A percentile compares a stretch with the other conserved stretches of the same genome.
Evolutionary conservation across 1,140 invertebrate genomes (phyloP).

Genomic region (Bombus picipes): DNA sequence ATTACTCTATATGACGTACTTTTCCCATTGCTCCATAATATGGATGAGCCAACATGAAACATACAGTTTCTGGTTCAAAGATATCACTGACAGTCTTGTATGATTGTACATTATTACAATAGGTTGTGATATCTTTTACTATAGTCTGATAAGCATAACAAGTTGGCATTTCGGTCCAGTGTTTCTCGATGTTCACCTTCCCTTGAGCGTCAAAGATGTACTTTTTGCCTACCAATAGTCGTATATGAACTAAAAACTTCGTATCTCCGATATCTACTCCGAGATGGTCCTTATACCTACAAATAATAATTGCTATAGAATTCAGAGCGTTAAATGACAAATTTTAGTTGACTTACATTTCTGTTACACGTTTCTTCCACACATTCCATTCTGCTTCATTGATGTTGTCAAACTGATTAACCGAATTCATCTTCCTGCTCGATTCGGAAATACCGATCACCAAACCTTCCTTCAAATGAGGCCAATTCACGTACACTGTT

Average conservation of each 20-base stretch:
- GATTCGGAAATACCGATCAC: slow-evolving; percentile 70
- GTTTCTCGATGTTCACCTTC: slow-evolving; percentile 87
- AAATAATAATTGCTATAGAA: slow-evolving; percentile 35
- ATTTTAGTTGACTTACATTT: slow-evolving; percentile 78
- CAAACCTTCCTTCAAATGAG: slow-evolving; percentile 90
- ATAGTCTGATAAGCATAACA: slow-evolving; percentile 88
- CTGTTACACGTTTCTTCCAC: slow-evolving; percentile 59
- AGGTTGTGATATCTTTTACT: slow-evolving; percentile 85
- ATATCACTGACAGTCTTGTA: slow-evolving; percentile 87
- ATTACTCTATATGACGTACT: slow-evolving; percentile 78
- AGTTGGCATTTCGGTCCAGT: slow-evolving; percentile 84
- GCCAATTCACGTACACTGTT: slow-evolving; percentile 92
- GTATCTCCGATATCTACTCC: slow-evolving; percentile 90
- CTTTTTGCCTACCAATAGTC: slow-evolving; percentile 87
- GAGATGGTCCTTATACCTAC: slow-evolving; percentile 85
- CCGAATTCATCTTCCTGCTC: slow-evolving; percentile 53
- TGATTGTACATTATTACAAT: slow-evolving; percentile 74
- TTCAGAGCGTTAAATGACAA: background rate
- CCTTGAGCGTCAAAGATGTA: slow-evolving; percentile 84
- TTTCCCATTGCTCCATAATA: slow-evolving; percentile 91
- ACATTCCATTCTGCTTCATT: slow-evolving; percentile 56
- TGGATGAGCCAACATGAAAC: slow-evolving; percentile 91
- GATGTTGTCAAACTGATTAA: slow-evolving; percentile 37
- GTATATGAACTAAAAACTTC: slow-evolving; percentile 88
- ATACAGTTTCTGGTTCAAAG: slow-evolving; percentile 86